These are phyloP conservation scores for Dryocosmus kuriphilus DNA, from an alignment of 2,888 invertebrate genomes.

Conservation along the genomic window DNA sequence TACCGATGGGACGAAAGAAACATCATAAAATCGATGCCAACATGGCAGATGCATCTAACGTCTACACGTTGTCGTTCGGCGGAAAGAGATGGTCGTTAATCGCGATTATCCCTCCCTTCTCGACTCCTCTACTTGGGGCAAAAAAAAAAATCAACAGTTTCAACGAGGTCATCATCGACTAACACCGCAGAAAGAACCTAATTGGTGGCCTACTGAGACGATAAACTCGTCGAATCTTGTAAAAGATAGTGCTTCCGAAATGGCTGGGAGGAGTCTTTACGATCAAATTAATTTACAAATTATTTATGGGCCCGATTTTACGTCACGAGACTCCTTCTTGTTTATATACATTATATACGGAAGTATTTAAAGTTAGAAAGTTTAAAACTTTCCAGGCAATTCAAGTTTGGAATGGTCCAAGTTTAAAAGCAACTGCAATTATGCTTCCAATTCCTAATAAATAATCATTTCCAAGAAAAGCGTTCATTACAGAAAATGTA, in stretches of 20 bases:
- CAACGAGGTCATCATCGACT: constrained; percentile 10
- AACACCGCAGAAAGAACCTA: constrained; percentile 5
- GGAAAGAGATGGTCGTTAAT: constrained; percentile 16
- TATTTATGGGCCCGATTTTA: background rate
- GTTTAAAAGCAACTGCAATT: too few species aligned
- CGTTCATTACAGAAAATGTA: constrained; percentile 37
- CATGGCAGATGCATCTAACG: background rate
- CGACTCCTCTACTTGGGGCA: background rate
- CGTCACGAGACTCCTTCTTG: background rate
- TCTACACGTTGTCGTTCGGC: background rate
- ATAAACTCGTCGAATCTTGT: constrained; percentile 12
- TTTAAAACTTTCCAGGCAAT: too few species aligned
- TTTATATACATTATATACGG: background rate
- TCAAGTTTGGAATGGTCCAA: too few species aligned
- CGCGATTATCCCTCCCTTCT: constrained; percentile 11
- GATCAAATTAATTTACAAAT: constrained; percentile 6
- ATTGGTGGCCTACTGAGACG: constrained; percentile 16
- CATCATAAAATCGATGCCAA: constrained; percentile 1
- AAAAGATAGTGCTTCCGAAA: constrained; percentile 7
- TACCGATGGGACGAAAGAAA: background rate
- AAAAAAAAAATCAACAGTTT: background rate
- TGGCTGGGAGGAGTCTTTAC: constrained; percentile 3
- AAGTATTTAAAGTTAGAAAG: too few species aligned
- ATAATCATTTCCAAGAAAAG: background rate
- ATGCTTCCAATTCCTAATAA: background rate